Evolutionary conservation across 2,888 invertebrate species (phyloP).

Genomic region (Coelinius sp.): DNA sequence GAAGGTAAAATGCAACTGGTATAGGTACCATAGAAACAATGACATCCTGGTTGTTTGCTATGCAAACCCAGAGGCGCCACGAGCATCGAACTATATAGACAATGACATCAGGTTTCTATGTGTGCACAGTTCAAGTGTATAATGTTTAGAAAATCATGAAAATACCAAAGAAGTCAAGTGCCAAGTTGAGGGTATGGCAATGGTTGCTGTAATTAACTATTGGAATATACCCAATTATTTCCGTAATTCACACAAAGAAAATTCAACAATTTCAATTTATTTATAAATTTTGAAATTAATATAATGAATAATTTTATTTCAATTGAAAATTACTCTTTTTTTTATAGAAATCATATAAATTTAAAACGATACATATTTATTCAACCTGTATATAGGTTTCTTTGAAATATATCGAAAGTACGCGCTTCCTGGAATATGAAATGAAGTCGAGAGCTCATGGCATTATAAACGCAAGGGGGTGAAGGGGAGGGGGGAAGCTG

Average conservation of each 20-base stretch:
- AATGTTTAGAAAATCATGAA: slow-evolving; percentile 29
- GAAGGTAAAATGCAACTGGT: slow-evolving; percentile 33
- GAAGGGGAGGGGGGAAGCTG: slow-evolving; percentile 49
- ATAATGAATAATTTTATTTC: background rate
- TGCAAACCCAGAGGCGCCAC: slow-evolving; percentile 48
- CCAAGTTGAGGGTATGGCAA: too few relatives aligned
- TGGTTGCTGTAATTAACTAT: too few relatives aligned
- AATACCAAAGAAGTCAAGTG: slow-evolving; percentile 14
- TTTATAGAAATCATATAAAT: background rate
- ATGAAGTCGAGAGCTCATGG: slow-evolving; percentile 54
- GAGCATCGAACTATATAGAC: slow-evolving; percentile 46
- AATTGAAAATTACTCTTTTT: too few relatives aligned
- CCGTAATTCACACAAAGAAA: too few relatives aligned
- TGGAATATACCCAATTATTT: too few relatives aligned
- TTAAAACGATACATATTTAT: slow-evolving; percentile 6
- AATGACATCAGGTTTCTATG: background rate
- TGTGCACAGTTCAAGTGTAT: slow-evolving; percentile 1
- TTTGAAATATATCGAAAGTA: slow-evolving; percentile 59
- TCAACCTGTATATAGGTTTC: slow-evolving; percentile 27
- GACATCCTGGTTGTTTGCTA: slow-evolving; percentile 58
- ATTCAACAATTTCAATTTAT: too few relatives aligned
- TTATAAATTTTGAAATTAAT: too few relatives aligned
- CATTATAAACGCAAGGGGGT: slow-evolving; percentile 54
- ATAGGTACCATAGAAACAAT: slow-evolving; percentile 35
- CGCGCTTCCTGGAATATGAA: slow-evolving; percentile 64